Base-by-base conservation (phyloP, 2,888 invertebrate genomes). In the Diadegma fenestrale region DNA sequence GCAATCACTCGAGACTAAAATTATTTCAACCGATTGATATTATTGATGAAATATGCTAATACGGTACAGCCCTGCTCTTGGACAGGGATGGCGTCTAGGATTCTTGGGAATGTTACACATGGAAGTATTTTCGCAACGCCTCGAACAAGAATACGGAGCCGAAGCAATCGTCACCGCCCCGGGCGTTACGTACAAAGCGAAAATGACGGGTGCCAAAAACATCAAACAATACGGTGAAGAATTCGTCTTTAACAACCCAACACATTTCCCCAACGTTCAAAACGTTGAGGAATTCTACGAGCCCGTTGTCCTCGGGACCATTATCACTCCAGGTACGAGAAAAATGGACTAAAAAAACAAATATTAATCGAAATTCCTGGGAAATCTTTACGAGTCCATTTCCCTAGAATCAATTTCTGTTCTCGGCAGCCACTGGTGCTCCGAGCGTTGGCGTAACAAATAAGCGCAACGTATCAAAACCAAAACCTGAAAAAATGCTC, bases 71-170 rank as follows among this genome's bases (percentile, higher is more conserved):
- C 96, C 97, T 82, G 98, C 98, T 2, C 94, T 98, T 80, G 98
- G 98, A 2, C 97, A 97, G 92, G 98, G 98, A 33, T 98, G 98
- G 97, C 95, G 98, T 63, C 94, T 98, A 37, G 98, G 98, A 2
- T 98, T 98, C 93, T 94, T 98, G 17, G 98, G 98, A 0, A 94
- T 98, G 5, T 94, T 98, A 19, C 98, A 98, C 91, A 95, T 98
- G 94, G 98, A 98, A 94, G 98, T 98, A 0, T 98, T 98, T 91
- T 96, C 96, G 58, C 98, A 98, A 93, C 95, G 98, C 26, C 94
- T 98, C 30, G 95, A 98, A 87, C 98, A 98, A 92, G 98, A 98
- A 92, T 96, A 97, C 93, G 96, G 96, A 86, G 96, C 98, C 0
- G 96, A 97, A 88, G 96, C 97, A 0, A 96, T 98, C 80, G 94